Conservation (phyloP, 2,797 vertebrate species). For the Neostethus bicornis region DNA sequence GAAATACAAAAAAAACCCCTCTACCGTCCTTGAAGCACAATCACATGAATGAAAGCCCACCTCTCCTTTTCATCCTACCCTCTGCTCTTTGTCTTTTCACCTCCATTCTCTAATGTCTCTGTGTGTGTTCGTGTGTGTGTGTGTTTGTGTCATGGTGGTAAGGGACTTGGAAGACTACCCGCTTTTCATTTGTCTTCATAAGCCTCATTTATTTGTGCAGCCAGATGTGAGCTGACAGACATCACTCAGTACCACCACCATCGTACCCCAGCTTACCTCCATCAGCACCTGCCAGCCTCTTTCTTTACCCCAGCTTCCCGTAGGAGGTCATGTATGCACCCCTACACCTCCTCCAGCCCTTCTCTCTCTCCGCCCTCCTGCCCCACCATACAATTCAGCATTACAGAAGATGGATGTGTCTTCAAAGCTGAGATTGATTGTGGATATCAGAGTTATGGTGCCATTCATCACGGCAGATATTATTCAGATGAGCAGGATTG, state of each 20-base stretch:
- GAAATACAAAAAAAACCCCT: not conserved
- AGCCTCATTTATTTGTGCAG: slow-evolving; percentile 93
- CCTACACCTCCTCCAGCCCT: slow-evolving; percentile 39
- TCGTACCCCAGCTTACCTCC: slow-evolving; percentile 49
- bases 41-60: slow-evolving; percentile 5
- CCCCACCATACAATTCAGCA: slow-evolving; percentile 78
- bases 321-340: slow-evolving; percentile 84
- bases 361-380: slow-evolving; percentile 43
- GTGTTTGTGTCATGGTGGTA: slow-evolving; percentile 14
- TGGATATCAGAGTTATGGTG: slow-evolving; percentile 97
- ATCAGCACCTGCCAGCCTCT: slow-evolving; percentile 68
- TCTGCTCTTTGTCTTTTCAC: slow-evolving; percentile 65
- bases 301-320: slow-evolving; percentile 50
- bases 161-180: slow-evolving; percentile 38
- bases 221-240: slow-evolving; percentile 94
- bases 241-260: slow-evolving; percentile 82
- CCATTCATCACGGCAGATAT: slow-evolving; percentile 97
- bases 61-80: slow-evolving; percentile 6
- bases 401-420: slow-evolving; percentile 98
- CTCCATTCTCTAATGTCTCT: slow-evolving; percentile 2
- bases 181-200: slow-evolving; percentile 91
- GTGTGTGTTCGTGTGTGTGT: slow-evolving; percentile 9
- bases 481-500: slow-evolving; percentile 95
- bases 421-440: slow-evolving; percentile 99
- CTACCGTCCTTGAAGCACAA: slow-evolving; percentile 6